A percentile compares a stretch with the other conserved stretches of the same genome.
phyloP scores from a whole-genome alignment of 2,797 vertebrate species.

The Eospalax fontanierii region DNA sequence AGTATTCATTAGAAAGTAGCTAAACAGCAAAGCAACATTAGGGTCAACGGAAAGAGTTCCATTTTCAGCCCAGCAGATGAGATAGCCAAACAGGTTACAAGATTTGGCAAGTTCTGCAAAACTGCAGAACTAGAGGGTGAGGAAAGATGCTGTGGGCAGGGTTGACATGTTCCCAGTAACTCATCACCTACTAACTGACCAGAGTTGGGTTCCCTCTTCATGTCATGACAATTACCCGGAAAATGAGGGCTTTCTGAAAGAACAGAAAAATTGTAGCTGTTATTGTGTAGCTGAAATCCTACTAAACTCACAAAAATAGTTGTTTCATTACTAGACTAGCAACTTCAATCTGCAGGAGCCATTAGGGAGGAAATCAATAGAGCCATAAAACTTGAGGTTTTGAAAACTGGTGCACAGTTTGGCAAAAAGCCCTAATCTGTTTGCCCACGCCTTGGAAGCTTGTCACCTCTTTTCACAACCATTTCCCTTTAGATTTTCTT shows the following conservation, averaged over 20 bases:
- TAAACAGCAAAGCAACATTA: neutral
- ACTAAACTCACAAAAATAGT: conserved; percentile 78
- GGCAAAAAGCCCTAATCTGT: conserved; percentile 28
- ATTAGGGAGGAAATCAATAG: conserved; percentile 78
- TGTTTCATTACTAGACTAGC: conserved; percentile 66
- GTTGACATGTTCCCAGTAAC: neutral
- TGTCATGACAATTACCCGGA: conserved; percentile 62
- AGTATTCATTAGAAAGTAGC: neutral
- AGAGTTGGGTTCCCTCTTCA: conserved; percentile 49
- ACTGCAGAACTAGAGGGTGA: conserved; percentile 39
- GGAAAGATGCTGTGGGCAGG: conserved; percentile 22
- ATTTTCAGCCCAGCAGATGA: conserved; percentile 26
- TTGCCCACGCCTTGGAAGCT: neutral
- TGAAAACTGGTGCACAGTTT: conserved; percentile 52
- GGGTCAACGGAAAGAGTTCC: neutral
- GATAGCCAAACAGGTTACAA: conserved; percentile 14
- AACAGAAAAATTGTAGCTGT: conserved; percentile 62
- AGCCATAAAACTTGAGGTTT: neutral
- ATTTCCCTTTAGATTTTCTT: neutral
- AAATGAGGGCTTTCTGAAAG: conserved; percentile 70
- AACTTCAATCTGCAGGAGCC: conserved; percentile 83
- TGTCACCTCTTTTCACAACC: neutral
- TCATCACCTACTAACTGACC: conserved; percentile 32
- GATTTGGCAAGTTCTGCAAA: neutral
- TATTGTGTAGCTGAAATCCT: conserved; percentile 76